Evolutionary conservation across 2,113 vertebrate genomes (phyloP).

Genomic region (Zapornia atra): DNA sequence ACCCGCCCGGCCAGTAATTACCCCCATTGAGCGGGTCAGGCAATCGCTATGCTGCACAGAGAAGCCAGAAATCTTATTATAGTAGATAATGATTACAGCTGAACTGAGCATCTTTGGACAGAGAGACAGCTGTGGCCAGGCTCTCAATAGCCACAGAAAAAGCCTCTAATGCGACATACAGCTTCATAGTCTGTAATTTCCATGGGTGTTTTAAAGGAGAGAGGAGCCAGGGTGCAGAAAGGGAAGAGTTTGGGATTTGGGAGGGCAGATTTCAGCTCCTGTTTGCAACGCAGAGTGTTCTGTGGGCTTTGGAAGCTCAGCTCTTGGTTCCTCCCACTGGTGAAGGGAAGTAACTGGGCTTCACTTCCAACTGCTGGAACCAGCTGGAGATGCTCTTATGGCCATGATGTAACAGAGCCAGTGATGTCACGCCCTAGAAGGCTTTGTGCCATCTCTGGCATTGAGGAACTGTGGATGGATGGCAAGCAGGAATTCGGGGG

Average conservation of each 20-base stretch:
- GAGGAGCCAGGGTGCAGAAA: not conserved
- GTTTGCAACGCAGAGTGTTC: not conserved
- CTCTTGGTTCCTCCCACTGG: not conserved
- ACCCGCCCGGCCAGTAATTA: not conserved
- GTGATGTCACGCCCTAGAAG: rapidly evolving
- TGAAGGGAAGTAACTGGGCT: not conserved
- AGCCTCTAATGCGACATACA: not conserved
- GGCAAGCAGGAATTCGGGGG: not conserved
- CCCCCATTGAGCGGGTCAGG: not conserved
- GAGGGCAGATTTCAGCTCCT: not conserved
- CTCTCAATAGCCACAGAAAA: not conserved
- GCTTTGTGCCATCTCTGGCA: not conserved
- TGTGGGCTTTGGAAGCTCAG: not conserved
- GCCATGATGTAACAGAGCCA: not conserved
- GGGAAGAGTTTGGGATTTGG: not conserved
- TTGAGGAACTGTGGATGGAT: not conserved
- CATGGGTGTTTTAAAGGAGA: not conserved
- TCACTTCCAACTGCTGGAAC: not conserved
- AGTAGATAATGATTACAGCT: not conserved
- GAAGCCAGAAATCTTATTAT: not conserved
- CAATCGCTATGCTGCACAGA: not conserved
- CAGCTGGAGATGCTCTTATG: not conserved
- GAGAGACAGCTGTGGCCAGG: not conserved
- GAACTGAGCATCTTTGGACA: not conserved
- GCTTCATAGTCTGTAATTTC: not conserved